Evolutionary conservation across 2,113 vertebrate genomes (phyloP).

Genomic region (Callithrix jacchus): DNA sequence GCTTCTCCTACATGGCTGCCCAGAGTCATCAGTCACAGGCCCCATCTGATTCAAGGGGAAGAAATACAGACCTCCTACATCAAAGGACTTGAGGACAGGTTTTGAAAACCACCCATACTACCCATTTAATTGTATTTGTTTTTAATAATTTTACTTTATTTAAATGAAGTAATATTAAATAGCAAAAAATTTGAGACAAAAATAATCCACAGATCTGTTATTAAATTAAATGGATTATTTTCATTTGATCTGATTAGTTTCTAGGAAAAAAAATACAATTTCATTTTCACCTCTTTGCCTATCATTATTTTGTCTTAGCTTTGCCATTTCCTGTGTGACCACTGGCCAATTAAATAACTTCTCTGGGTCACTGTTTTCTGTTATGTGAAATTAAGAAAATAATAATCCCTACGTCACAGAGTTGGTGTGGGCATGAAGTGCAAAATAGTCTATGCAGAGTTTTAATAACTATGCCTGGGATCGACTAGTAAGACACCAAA

Average conservation of each 20-base stretch:
- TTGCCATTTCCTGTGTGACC: not conserved
- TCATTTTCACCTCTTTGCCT: not conserved
- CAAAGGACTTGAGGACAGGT: not conserved
- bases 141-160: not conserved
- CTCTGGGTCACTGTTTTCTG: not conserved
- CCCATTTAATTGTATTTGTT: not conserved
- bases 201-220: not conserved
- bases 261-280: not conserved
- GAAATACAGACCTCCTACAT: not conserved
- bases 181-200: not conserved
- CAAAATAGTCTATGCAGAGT: not conserved
- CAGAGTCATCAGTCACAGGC: not conserved
- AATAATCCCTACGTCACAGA: not conserved
- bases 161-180: not conserved
- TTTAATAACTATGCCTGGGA: not conserved
- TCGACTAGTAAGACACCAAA: not conserved
- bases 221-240: not conserved
- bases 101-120: not conserved
- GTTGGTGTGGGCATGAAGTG: not conserved
- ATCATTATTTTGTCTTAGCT: not conserved
- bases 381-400: not conserved
- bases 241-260: not conserved
- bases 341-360: not conserved
- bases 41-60: not conserved
- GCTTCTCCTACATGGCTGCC: not conserved